Evolutionary conservation across 2,113 vertebrate genomes (phyloP), one percentile per base, ranked within the genome.

Genomic region (Gymnorhina tibicen): DNA sequence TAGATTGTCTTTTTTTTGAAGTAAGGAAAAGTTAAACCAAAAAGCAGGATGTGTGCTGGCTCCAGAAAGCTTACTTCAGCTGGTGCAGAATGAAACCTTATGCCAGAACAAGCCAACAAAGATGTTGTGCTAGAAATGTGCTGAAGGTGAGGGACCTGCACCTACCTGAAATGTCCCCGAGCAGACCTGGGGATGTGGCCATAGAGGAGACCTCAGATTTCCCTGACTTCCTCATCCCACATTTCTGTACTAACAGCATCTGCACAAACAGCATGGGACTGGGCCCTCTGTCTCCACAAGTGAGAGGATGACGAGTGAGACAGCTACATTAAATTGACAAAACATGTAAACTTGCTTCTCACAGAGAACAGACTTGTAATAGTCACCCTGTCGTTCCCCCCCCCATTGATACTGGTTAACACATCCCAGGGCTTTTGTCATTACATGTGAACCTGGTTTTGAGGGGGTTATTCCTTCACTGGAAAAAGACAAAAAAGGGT

Each of bases 101-200:
- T 8, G 4, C 32, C 35, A 64, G 62, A 56, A 37, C 28, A 56
- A 20, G 41, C 15, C 19, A 73, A 56, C 50, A n/a, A 56, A 62
- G 32, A 16, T 5, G 1, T 16, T 0, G 0, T 63, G 19, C 28
- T 17, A 18, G 26, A 55, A 50, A 68, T 7, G 17, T 33, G 41
- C 8, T 58, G 41, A 22, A 52, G 28, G 10, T 20, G 33, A 46
- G 24, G 19, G 50, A 32, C 33, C 32, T 60, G 24, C 60, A 47
- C 30, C 62, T 10, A 59, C 12, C 32, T 7, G 4, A 63, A 92
- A 67, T 6, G 19, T 22, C 41, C 49, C 23, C 2, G 1, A 6
- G 44, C 13, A 87, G 52, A n/a, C 22, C 30, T n/a, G 58, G 49
- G 28, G 46, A 76, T 44, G 49, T n/a, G n/a, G 41, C n/a, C 6